Conservation (phyloP, 2,113 vertebrate genomes). For the Elephantulus edwardii region DNA sequence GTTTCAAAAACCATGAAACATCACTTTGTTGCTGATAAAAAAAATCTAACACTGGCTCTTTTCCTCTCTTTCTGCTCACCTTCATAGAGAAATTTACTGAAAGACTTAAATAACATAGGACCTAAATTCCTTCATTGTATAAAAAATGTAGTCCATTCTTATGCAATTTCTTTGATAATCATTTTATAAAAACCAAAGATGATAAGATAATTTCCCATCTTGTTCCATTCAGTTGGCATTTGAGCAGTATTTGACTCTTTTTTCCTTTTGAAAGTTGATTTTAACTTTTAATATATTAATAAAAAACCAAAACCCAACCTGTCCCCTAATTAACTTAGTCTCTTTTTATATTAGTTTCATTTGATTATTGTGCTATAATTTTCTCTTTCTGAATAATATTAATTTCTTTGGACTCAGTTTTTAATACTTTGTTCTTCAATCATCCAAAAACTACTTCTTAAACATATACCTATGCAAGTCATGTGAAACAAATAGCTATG, state of each 20-base stretch:
- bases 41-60: too few relatives aligned
- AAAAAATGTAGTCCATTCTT: background rate
- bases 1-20: background rate
- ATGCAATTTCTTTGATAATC: background rate
- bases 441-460: background rate
- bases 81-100: too few relatives aligned
- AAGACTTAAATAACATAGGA: background rate
- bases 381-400: background rate
- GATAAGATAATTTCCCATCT: background rate
- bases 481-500: background rate
- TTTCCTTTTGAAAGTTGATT: background rate
- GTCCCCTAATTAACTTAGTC: too few relatives aligned
- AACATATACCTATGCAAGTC: background rate
- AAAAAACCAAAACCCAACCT: too few relatives aligned
- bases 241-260: background rate
- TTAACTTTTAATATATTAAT: background rate
- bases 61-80: too few relatives aligned
- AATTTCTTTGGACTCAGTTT: background rate
- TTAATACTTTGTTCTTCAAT: background rate
- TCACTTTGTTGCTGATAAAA: too few relatives aligned
- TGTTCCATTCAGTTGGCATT: background rate
- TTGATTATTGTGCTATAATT: rapidly evolving
- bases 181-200: background rate
- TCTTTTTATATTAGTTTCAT: too few relatives aligned
- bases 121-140: background rate